phyloP scores from a whole-genome alignment of 30 jellyfish, hydroid and myxozoan species.

The Calvadosia cruxmelitensis region DNA sequence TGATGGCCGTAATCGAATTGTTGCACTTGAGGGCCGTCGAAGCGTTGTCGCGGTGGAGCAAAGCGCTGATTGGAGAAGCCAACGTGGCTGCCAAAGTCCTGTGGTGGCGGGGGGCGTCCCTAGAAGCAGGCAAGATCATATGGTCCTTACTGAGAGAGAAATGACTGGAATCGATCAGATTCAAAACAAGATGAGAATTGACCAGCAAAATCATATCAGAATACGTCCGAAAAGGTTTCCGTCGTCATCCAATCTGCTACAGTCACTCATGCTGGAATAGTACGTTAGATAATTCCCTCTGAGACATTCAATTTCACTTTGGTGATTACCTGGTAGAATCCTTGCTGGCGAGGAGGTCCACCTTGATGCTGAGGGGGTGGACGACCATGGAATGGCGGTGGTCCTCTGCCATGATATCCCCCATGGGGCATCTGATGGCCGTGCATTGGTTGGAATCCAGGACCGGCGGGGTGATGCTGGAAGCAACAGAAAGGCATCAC shows the following conservation, averaged over 20 bases:
- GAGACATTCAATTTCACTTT: no score
- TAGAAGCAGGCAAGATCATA: no score
- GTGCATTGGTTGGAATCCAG: not conserved
- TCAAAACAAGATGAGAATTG: not conserved
- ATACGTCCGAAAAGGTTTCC: no score
- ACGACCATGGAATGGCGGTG: not conserved
- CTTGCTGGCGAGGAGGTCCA: no score
- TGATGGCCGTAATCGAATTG: constrained; percentile 97
- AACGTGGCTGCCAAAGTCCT: not conserved
- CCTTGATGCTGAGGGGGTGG: not conserved
- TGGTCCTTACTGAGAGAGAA: no score
- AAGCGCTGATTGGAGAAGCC: not conserved
- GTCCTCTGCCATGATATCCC: not conserved
- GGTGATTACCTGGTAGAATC: not conserved
- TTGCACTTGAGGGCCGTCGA: constrained; percentile 59
- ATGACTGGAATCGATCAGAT: no score
- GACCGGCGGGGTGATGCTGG: not conserved
- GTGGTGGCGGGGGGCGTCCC: not conserved
- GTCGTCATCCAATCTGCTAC: no score
- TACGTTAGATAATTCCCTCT: no score
- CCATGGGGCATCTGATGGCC: not conserved
- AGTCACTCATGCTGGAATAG: no score
- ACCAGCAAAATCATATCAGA: not conserved
- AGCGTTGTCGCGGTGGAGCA: constrained; percentile 38
- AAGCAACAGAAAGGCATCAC: no score